These are phyloP conservation scores for Melanocharis versteri DNA, from an alignment of 2,113 vertebrate genomes.

Conservation along the genomic window DNA sequence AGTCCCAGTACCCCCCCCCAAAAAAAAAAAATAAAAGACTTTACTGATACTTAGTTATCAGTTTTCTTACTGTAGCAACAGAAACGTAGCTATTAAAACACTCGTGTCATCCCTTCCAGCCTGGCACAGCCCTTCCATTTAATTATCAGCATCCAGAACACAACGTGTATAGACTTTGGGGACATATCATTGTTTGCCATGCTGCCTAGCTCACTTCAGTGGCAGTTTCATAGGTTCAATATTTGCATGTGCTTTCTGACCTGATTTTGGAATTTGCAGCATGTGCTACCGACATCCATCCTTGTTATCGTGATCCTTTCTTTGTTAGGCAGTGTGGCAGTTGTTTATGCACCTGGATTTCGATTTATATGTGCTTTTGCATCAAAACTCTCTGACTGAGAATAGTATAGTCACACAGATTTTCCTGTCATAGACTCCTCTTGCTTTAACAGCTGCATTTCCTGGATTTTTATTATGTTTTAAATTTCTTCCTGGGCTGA, in stretches of 20 bases:
- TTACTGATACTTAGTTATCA: background rate
- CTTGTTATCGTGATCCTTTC: background rate
- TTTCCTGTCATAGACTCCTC: background rate
- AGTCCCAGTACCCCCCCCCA: accelerated
- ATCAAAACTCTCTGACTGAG: background rate
- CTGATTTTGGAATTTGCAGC: background rate
- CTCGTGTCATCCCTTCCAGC: background rate
- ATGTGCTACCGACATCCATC: background rate
- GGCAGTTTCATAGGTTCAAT: background rate
- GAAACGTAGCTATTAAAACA: background rate
- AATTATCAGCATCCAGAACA: background rate
- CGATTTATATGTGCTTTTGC: background rate
- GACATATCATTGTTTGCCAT: background rate
- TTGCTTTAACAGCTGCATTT: background rate
- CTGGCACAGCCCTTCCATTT: background rate
- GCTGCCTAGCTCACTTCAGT: background rate
- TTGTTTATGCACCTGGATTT: background rate
- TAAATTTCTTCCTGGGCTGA: background rate
- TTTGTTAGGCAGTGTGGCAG: background rate
- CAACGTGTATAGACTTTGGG: background rate
- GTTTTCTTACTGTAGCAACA: background rate
- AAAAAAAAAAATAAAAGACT: background rate
- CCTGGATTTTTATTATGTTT: background rate
- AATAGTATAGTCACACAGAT: background rate
- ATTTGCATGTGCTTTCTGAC: background rate